Conservation (phyloP, 1,140 invertebrate genomes). For the Aphaenogaster ashmeadi region DNA sequence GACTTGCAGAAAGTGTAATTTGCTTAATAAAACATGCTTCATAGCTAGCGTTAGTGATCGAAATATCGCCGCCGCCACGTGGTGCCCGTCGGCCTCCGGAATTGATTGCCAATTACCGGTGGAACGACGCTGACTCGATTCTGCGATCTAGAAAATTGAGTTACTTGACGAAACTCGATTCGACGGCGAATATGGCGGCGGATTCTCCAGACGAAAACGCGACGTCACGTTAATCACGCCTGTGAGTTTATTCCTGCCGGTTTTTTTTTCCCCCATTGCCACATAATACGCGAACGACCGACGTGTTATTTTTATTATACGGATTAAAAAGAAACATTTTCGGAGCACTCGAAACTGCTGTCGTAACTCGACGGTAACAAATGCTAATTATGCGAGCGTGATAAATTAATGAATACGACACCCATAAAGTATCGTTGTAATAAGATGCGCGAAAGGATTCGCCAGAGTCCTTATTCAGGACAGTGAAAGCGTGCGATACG, state of each 20-base stretch:
- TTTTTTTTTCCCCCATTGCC: neutral
- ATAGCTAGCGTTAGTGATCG: conserved; percentile 48
- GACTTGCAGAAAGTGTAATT: conserved; percentile 51
- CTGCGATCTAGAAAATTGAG: conserved; percentile 75
- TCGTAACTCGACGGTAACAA: conserved; percentile 26
- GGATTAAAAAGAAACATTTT: neutral
- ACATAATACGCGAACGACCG: neutral
- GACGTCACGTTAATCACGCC: conserved; percentile 67
- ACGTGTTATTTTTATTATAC: neutral
- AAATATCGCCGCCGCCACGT: conserved; percentile 53
- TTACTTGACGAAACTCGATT: conserved; percentile 73
- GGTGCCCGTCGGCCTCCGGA: conserved; percentile 56
- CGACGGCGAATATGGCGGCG: conserved; percentile 49
- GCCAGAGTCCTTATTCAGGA: conserved; percentile 5
- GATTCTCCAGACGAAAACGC: conserved; percentile 59
- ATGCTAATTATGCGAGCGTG: conserved; percentile 39
- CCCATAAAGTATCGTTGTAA: conserved; percentile 3
- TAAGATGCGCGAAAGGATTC: conserved; percentile 20
- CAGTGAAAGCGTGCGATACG: conserved; percentile 25
- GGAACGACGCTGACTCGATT: conserved; percentile 55
- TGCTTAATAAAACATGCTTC: conserved; percentile 52
- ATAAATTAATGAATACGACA: conserved; percentile 54
- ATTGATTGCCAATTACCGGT: conserved; percentile 76
- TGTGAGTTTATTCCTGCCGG: conserved; percentile 39
- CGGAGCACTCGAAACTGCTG: conserved; percentile 4